These are phyloP conservation scores for Xiphorhynchus erythropygius DNA, from an alignment of 2,797 vertebrate genomes.

Conservation along the genomic window DNA sequence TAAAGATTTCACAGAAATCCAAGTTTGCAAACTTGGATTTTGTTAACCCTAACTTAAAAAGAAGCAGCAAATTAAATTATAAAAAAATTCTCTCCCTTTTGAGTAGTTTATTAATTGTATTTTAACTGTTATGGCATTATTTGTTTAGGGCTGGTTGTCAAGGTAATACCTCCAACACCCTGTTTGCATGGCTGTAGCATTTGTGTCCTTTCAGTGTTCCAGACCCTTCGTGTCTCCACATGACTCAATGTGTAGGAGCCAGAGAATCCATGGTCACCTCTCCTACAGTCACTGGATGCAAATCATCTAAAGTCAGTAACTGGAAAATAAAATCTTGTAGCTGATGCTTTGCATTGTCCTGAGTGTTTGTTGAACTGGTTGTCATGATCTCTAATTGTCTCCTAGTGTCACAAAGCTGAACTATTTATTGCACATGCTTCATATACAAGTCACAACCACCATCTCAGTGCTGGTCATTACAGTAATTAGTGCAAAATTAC, in stretches of 20 bases:
- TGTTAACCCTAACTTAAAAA: neutral
- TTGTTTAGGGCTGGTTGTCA: neutral
- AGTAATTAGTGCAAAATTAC: neutral
- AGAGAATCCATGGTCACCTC: neutral
- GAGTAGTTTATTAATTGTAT: neutral
- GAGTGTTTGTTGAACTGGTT: neutral
- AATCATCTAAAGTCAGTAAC: neutral
- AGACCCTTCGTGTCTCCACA: neutral
- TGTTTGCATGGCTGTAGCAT: neutral
- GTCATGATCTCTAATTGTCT: neutral
- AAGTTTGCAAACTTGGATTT: neutral
- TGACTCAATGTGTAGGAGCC: neutral
- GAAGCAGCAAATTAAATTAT: neutral
- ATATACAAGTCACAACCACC: neutral
- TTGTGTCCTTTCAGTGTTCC: neutral
- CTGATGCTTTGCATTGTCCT: neutral
- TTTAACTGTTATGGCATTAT: neutral
- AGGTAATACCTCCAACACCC: neutral
- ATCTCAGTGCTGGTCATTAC: neutral
- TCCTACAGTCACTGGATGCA: neutral
- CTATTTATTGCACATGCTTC: neutral
- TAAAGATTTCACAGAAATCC: neutral
- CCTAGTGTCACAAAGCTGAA: neutral
- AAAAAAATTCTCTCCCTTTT: too few relatives aligned
- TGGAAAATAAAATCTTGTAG: neutral